Evolutionary conservation across 1,140 invertebrate species (phyloP).

Genomic region (Drosophila nikananu): DNA sequence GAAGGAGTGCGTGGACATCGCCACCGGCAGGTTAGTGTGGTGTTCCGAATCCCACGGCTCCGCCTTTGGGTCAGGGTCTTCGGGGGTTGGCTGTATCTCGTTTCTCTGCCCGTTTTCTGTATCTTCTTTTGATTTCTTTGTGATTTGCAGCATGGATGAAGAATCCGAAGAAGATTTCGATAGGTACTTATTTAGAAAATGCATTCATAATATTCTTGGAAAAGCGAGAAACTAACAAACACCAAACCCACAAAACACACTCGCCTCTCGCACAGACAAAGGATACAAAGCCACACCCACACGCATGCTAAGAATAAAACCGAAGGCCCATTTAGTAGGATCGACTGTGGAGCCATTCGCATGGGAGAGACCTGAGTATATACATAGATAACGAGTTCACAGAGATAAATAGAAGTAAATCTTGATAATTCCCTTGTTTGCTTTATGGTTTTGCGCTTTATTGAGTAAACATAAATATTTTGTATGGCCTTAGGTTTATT

Average conservation of each 20-base stretch:
- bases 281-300: constrained; percentile 4
- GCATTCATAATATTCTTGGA: constrained; percentile 13
- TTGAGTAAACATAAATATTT: not conserved
- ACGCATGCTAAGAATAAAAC: constrained; percentile 8
- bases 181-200: constrained; percentile 62
- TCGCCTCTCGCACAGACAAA: constrained; percentile 2
- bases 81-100: constrained; percentile 21
- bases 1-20: constrained; percentile 93
- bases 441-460: not conserved
- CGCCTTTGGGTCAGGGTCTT: constrained; percentile 16
- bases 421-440: not conserved
- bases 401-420: not conserved
- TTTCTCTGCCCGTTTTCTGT: constrained; percentile 49
- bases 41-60: not conserved
- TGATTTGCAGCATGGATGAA: constrained; percentile 74
- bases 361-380: not conserved
- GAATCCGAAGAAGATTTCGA: constrained; percentile 62
- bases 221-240: constrained; percentile 23
- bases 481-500: not conserved
- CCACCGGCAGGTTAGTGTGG: constrained; percentile 88
- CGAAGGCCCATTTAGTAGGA: not conserved
- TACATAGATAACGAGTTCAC: not conserved
- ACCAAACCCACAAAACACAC: constrained; percentile 13
- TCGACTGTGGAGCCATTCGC: not conserved
- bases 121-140: constrained; percentile 72